These are phyloP conservation scores for Sebastes matsubarae DNA, from an alignment of 2,797 vertebrate species.

Conservation along the genomic window DNA sequence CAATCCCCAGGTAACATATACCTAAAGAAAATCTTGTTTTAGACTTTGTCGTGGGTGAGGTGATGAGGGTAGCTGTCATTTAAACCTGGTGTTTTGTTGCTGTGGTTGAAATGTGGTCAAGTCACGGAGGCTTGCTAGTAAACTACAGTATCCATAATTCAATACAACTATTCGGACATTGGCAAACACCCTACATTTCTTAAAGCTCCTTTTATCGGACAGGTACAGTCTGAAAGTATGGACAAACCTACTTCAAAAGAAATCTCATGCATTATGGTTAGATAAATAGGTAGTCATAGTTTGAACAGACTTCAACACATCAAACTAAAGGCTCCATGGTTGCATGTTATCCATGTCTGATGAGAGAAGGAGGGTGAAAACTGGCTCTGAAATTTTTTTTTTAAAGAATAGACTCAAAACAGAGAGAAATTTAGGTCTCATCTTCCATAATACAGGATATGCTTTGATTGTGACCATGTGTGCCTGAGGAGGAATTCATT, in stretches of 20 bases:
- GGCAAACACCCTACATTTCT: background rate
- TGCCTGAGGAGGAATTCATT: slow-evolving; percentile 40
- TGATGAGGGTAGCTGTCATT: background rate
- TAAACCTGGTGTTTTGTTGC: background rate
- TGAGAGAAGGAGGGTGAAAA: background rate
- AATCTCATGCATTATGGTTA: background rate
- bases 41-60: background rate
- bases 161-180: background rate
- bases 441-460: slow-evolving; percentile 38
- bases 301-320: background rate
- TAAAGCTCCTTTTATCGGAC: background rate
- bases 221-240: background rate
- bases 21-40: background rate
- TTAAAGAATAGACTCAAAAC: background rate
- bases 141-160: background rate
- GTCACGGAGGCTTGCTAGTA: background rate
- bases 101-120: background rate
- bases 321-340: background rate
- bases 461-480: slow-evolving; percentile 43
- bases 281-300: background rate
- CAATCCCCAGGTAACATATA: background rate
- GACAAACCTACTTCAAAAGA: background rate
- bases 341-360: background rate
- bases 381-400: background rate
- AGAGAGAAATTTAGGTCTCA: background rate